Percentiles rank a stretch among this genome's conserved stretches.
Evolutionary conservation across 2,113 vertebrate species (phyloP).

Genomic region (Thymallus thymallus): DNA sequence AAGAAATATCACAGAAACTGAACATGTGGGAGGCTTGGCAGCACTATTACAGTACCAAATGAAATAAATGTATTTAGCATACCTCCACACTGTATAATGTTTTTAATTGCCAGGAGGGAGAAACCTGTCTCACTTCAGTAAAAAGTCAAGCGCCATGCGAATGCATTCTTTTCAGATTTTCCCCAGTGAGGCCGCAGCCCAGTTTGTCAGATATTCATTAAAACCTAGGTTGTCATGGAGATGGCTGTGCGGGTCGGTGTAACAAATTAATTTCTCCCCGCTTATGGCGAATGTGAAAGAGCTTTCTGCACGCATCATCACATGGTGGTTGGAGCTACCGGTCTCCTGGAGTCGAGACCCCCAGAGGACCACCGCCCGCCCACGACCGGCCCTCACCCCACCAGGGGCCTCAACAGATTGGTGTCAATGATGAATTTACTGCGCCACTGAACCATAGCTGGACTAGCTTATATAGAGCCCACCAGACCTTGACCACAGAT

Average conservation of each 20-base stretch:
- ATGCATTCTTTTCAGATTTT: neutral
- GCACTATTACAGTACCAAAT: too few species aligned
- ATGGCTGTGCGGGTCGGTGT: conserved; percentile 47
- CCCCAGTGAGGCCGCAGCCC: conserved; percentile 27
- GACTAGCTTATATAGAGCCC: conserved; percentile 10
- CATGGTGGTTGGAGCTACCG: neutral
- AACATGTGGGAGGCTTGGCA: too few species aligned
- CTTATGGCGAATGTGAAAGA: conserved; percentile 46
- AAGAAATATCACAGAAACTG: too few species aligned
- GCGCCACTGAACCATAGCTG: conserved; percentile 57
- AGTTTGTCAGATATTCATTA: conserved; percentile 64
- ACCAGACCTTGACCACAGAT: too few species aligned
- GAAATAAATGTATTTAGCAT: too few species aligned
- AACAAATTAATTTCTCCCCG: conserved; percentile 61
- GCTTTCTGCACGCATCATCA: neutral
- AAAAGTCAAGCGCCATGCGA: too few species aligned
- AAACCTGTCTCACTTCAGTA: too few species aligned
- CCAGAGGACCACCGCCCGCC: too few species aligned
- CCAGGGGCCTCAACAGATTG: conserved; percentile 50
- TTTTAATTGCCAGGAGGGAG: too few species aligned
- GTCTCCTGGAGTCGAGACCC: too few species aligned
- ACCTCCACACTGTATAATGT: too few species aligned
- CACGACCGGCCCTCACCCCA: too few species aligned
- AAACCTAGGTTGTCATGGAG: conserved; percentile 62
- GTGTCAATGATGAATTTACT: conserved; percentile 60